Base-by-base conservation (phyloP, 2,888 invertebrate species). In the Papilio protenor region DNA sequence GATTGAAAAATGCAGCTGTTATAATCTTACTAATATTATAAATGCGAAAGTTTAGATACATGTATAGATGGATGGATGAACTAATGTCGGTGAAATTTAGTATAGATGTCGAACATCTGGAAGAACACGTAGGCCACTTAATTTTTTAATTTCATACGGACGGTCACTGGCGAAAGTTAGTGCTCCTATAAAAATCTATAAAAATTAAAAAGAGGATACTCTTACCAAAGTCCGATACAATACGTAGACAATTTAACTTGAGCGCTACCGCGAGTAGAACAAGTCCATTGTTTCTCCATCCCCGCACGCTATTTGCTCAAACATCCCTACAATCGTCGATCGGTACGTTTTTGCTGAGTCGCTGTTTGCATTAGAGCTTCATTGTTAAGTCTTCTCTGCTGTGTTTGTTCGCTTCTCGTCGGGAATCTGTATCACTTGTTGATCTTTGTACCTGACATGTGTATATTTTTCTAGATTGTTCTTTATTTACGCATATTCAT, bases 311-410 rank as follows among this genome's bases (percentile, higher is more conserved):
- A 87, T 88, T 89, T 88, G 86, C 84, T 85, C 86, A 85, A 87
- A 88, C 87, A 86, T 86, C 84, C 83, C 81, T 82, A 81, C 88
- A 87, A 88, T 89, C 87, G 88, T 74, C 85, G 84, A 78, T 78
- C 74, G 75, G 75, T 79, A 69, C 75, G 77, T 78, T 79, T 80
- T 77, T 79, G 74, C 81, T 77, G 61, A 73, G 76, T 79, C 76
- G 77, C 45, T 80, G 79, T 81, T 77, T 79, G 73, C 81, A 77
- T 79, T 76, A 76, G 55, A 76, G 75, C 78, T 77, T 76, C 66
- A 78, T 78, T 78, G 78, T 78, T 73, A 73, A 78, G 75, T 76
- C 73, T 77, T 49, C 70, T 73, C 23, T 40, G 33, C 57, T 75
- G n/a, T 77, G 55, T 76, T 75, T 78, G 74, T 69, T 52, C 52